Conservation (phyloP, 2,888 invertebrate genomes). For the Aleiodes leptofemur region DNA sequence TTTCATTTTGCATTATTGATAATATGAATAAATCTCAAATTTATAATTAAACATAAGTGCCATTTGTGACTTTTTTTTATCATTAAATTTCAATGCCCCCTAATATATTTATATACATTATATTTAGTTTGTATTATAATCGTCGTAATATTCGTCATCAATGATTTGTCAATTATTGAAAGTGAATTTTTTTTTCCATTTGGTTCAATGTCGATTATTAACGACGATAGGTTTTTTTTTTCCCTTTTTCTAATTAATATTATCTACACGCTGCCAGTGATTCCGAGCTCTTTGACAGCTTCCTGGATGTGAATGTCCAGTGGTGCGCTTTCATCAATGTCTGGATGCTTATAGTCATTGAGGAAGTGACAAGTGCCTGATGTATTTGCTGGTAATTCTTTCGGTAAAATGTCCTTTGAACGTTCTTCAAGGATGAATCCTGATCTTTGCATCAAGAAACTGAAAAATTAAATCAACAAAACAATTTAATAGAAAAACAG, state of each 20-base stretch:
- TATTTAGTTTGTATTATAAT: constrained; percentile 31
- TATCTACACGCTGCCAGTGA: constrained; percentile 76
- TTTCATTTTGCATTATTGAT: constrained; percentile 4
- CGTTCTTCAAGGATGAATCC: constrained; percentile 88
- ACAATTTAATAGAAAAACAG: not conserved
- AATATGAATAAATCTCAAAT: constrained; percentile 11
- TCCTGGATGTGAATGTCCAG: constrained; percentile 83
- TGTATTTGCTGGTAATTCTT: constrained; percentile 87
- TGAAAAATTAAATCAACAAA: constrained; percentile 67
- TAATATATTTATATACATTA: constrained; percentile 30
- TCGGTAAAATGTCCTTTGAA: constrained; percentile 86
- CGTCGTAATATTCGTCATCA: constrained; percentile 20
- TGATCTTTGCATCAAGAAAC: constrained; percentile 85
- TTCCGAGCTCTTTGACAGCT: constrained; percentile 81
- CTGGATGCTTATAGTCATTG: constrained; percentile 85
- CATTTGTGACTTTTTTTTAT: not conserved
- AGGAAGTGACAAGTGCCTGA: constrained; percentile 92
- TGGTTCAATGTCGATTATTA: constrained; percentile 32
- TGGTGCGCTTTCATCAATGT: constrained; percentile 79
- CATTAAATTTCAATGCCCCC: constrained; percentile 2
- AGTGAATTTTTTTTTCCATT: constrained; percentile 9
- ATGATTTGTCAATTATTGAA: constrained; percentile 34
- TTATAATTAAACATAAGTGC: constrained; percentile 21
- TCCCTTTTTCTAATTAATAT: constrained; percentile 36
- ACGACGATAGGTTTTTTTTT: constrained; percentile 22